Evolutionary conservation across 2,888 invertebrate genomes (phyloP).

Genomic region (Torymus aiolomorphi): DNA sequence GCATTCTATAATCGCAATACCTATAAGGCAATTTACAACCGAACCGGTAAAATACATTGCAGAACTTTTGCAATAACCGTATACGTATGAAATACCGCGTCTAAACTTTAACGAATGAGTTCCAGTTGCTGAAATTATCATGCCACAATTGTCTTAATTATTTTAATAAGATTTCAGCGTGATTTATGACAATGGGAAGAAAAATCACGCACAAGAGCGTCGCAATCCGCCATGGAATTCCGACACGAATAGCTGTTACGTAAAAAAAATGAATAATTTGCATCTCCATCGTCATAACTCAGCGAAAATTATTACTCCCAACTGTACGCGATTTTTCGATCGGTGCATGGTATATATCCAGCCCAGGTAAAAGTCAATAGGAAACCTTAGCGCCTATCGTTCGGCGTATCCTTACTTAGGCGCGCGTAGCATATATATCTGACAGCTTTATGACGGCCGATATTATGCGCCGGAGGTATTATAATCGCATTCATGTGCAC

Average conservation of each 20-base stretch:
- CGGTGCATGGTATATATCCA: background rate
- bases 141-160: constrained; percentile 3
- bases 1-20: too few relatives aligned
- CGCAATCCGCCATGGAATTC: too few relatives aligned
- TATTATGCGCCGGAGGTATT: constrained; percentile 3
- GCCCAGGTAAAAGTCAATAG: constrained; percentile 43
- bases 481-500: background rate
- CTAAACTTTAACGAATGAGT: too few relatives aligned
- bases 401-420: constrained; percentile 21
- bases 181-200: background rate
- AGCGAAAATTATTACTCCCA: constrained; percentile 22
- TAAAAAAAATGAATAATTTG: constrained; percentile 41
- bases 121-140: background rate
- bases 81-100: too few relatives aligned
- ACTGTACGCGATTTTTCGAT: constrained; percentile 19
- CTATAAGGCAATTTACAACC: too few relatives aligned
- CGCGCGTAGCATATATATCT: constrained; percentile 5
- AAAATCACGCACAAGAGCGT: background rate
- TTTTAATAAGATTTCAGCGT: constrained; percentile 12
- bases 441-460: constrained; percentile 43
- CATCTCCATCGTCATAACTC: constrained; percentile 35
- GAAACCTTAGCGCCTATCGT: constrained; percentile 22
- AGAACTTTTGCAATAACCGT: too few relatives aligned
- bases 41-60: too few relatives aligned
- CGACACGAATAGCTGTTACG: constrained; percentile 3